Evolutionary conservation across 2,888 invertebrate species (phyloP).

Genomic region (Cataglyphis livida): DNA sequence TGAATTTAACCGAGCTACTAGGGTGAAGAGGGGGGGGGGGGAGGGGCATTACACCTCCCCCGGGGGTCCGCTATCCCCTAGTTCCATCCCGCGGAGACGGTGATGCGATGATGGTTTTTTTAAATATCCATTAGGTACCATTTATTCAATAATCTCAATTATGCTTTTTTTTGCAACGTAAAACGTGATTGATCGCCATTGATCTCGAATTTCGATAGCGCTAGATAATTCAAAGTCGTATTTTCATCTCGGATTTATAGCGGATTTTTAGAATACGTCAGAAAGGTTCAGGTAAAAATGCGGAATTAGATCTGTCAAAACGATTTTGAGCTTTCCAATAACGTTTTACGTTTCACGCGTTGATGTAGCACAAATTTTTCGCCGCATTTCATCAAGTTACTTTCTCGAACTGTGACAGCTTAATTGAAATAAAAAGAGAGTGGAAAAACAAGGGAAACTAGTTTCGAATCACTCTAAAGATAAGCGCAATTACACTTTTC

Average conservation of each 20-base stretch:
- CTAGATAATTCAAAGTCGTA: background rate
- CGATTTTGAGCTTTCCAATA: background rate
- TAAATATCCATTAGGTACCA: background rate
- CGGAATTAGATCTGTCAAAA: conserved; percentile 14
- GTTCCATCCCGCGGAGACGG: background rate
- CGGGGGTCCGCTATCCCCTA: background rate
- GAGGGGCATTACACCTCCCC: background rate
- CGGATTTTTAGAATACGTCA: background rate
- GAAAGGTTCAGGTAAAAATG: background rate
- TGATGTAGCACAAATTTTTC: background rate
- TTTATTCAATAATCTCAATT: background rate
- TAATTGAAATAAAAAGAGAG: background rate
- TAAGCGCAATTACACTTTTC: background rate
- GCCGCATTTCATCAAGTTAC: background rate
- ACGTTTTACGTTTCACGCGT: background rate
- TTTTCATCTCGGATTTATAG: background rate
- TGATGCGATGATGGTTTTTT: background rate
- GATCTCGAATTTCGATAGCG: background rate
- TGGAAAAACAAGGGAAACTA: background rate
- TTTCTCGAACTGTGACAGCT: background rate
- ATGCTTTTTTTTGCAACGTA: background rate
- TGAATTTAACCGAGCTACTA: conserved; percentile 11
- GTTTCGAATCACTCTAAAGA: background rate
- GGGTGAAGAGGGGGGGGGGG: background rate
- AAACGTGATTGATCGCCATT: background rate